Evolutionary conservation across 2,113 vertebrate species (phyloP).

Genomic region (Nestor notabilis): DNA sequence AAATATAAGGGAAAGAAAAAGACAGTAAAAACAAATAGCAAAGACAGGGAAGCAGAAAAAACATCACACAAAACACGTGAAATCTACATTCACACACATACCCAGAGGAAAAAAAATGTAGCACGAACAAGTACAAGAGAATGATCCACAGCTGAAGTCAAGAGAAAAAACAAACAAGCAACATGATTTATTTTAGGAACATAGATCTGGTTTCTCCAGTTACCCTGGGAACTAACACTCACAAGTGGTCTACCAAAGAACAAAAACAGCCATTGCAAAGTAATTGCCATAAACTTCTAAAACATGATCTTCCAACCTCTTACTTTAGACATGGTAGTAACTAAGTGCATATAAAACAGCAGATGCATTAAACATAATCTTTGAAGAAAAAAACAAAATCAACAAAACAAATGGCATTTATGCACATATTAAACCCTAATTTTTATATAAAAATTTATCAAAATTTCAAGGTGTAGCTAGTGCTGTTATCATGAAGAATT

Average conservation of each 20-base stretch:
- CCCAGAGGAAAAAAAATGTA: not conserved
- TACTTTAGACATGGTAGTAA: not conserved
- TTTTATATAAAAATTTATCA: not conserved
- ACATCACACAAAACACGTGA: not conserved
- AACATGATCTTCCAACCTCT: not conserved
- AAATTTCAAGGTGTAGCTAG: not conserved
- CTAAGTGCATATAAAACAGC: not conserved
- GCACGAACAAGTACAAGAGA: not conserved
- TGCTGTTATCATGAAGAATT: not conserved
- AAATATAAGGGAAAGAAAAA: not conserved
- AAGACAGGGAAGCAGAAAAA: not conserved
- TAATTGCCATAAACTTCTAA: not conserved
- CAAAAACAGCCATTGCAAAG: not conserved
- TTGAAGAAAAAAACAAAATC: not conserved
- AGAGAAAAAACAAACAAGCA: constrained; percentile 11
- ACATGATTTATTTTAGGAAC: not conserved
- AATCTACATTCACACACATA: not conserved
- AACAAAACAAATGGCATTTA: not conserved
- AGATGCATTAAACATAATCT: not conserved
- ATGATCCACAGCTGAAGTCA: not conserved
- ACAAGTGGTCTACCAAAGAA: not conserved
- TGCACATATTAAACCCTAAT: not conserved
- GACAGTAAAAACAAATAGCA: not conserved
- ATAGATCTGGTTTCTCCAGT: not conserved
- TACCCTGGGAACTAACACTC: not conserved